These are phyloP conservation scores for Daktulosphaira vitifoliae DNA, from an alignment of 1,140 invertebrate genomes.

Conservation along the genomic window DNA sequence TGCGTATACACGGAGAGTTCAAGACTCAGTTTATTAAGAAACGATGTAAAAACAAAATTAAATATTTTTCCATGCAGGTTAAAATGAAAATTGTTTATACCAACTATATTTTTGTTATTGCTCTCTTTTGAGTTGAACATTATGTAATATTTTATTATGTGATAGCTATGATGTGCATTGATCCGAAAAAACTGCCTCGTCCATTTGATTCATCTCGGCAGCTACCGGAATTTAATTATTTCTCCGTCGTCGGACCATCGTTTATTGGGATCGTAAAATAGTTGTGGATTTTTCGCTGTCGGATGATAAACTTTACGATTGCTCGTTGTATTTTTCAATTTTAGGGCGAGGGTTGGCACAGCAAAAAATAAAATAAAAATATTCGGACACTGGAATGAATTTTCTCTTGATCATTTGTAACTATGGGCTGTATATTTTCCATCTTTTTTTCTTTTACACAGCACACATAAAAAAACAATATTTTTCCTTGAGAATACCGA, in stretches of 20 bases:
- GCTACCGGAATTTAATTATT: conserved; percentile 16
- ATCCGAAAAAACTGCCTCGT: no score
- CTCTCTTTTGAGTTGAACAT: no score
- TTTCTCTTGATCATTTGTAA: conserved; percentile 22
- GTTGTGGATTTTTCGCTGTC: conserved; percentile 1
- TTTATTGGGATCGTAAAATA: conserved; percentile 7
- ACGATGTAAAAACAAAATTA: no score
- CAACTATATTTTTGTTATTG: no score
- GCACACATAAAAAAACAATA: conserved; percentile 25
- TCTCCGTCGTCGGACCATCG: background rate
- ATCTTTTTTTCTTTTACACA: conserved; percentile 18
- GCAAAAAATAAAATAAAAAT: background rate
- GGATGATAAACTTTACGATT: conserved; percentile 29
- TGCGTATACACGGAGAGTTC: no score
- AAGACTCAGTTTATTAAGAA: no score
- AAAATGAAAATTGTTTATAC: no score
- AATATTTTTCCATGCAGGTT: no score
- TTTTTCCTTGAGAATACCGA: conserved; percentile 21
- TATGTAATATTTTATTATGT: no score
- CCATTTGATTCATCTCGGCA: no score
- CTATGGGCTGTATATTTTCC: conserved; percentile 1
- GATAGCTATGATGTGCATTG: no score
- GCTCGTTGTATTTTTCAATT: conserved; percentile 16
- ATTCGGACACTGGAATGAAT: conserved; percentile 26
- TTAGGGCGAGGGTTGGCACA: background rate